Evolutionary conservation across 2,888 invertebrate genomes (phyloP).

Genomic region (Noctua fimbriata): DNA sequence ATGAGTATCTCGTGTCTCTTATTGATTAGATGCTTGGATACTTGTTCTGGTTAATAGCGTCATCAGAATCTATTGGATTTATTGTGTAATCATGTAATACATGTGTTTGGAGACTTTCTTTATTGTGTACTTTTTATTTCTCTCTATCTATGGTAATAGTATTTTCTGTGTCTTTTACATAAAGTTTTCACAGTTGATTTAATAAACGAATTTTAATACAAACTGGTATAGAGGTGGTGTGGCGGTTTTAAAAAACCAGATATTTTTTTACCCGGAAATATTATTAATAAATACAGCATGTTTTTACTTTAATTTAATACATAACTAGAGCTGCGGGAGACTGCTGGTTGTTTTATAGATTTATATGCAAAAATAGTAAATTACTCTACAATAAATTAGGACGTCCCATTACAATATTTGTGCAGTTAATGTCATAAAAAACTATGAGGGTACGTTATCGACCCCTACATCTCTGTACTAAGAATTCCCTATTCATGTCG

Average conservation of each 20-base stretch:
- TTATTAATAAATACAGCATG: not conserved
- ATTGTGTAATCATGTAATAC: constrained; percentile 47
- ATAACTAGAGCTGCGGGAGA: not conserved
- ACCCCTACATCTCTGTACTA: constrained; percentile 47
- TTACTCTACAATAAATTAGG: constrained; percentile 26
- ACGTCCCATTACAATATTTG: constrained; percentile 31
- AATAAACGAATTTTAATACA: not conserved
- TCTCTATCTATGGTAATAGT: not conserved
- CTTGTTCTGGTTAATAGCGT: constrained; percentile 59
- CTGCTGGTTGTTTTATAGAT: not conserved
- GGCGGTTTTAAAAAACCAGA: not conserved
- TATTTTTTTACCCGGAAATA: too few relatives aligned
- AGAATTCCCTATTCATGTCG: constrained; percentile 52
- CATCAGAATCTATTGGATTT: constrained; percentile 52
- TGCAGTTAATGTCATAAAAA: constrained; percentile 43
- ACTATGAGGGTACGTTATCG: constrained; percentile 44
- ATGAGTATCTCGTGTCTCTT: constrained; percentile 75
- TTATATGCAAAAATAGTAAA: not conserved
- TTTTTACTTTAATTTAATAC: not conserved
- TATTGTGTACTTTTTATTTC: constrained; percentile 31
- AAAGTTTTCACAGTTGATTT: not conserved
- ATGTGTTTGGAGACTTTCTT: constrained; percentile 13
- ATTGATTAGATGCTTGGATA: constrained; percentile 66
- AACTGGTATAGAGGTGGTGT: not conserved
- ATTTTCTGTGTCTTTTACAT: not conserved